These are phyloP conservation scores for Myotis findleyi DNA, from an alignment of 2,797 vertebrate genomes.

Conservation along the genomic window DNA sequence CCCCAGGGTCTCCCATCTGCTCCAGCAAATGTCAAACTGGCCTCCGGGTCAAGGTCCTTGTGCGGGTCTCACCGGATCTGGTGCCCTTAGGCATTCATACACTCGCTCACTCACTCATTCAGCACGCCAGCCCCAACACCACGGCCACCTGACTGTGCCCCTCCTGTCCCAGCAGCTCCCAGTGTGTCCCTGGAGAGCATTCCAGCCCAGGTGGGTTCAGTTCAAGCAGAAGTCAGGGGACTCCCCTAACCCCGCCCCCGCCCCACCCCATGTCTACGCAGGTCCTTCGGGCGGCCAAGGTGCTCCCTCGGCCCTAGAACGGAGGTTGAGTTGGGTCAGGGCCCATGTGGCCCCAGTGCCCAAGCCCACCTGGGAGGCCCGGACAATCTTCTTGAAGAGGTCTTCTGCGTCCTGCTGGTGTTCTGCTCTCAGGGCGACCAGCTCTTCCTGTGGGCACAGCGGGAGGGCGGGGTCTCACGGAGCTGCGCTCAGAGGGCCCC, in stretches of 20 bases:
- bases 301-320: background rate
- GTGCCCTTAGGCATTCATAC: accelerated
- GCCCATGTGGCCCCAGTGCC: accelerated
- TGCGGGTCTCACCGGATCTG: accelerated
- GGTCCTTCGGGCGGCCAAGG: background rate
- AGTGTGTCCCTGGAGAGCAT: accelerated
- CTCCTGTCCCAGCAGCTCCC: background rate
- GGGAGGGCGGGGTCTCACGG: background rate
- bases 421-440: constrained; percentile 80
- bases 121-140: accelerated
- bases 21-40: background rate
- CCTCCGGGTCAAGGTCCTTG: background rate
- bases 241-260: accelerated
- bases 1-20: background rate
- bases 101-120: accelerated
- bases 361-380: constrained; percentile 74
- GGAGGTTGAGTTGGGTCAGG: background rate
- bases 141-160: background rate
- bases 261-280: background rate
- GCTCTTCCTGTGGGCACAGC: constrained; percentile 76
- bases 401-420: constrained; percentile 81
- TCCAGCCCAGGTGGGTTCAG: background rate
- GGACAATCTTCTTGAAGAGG: constrained; percentile 83
- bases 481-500: background rate
- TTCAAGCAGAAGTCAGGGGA: background rate